Conservation (phyloP, 2,797 vertebrate species). For the Brachymystax lenok region DNA sequence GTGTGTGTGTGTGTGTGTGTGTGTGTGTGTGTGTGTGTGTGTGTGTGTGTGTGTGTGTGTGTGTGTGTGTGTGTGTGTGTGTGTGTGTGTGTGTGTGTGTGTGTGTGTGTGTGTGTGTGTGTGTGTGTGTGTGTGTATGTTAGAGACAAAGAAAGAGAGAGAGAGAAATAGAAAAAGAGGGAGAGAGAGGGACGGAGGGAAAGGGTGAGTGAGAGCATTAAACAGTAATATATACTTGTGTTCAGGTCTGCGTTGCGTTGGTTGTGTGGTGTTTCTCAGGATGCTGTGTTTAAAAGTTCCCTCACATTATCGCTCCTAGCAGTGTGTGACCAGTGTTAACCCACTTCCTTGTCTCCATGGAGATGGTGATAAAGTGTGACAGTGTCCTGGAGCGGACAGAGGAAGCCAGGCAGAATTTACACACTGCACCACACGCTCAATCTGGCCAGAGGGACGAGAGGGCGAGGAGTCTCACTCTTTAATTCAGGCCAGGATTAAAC, state of each 20-base stretch:
- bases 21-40: too few species aligned
- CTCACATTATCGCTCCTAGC: too few species aligned
- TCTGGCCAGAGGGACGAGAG: background rate
- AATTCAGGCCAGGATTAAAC: background rate
- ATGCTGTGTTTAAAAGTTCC: too few species aligned
- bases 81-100: too few species aligned
- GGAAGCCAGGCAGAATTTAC: conserved; percentile 47
- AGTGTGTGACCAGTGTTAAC: conserved; percentile 61
- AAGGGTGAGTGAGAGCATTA: background rate
- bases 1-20: too few species aligned
- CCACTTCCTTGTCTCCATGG: conserved; percentile 71
- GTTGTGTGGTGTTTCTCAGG: background rate
- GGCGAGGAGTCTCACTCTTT: background rate
- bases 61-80: too few species aligned
- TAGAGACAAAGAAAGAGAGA: background rate
- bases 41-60: too few species aligned
- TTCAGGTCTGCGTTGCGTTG: background rate
- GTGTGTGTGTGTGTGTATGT: too few species aligned
- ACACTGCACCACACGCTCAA: conserved; percentile 17
- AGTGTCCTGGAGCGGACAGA: conserved; percentile 49
- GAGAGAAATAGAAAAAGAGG: background rate
- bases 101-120: too few species aligned
- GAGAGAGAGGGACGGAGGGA: background rate
- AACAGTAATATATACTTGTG: background rate
- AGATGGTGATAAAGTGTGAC: conserved; percentile 58